Evolutionary conservation across 1,140 invertebrate genomes (phyloP), one percentile per base, ranked within the genome.

Genomic region (Neoseiulus cucumeris): DNA sequence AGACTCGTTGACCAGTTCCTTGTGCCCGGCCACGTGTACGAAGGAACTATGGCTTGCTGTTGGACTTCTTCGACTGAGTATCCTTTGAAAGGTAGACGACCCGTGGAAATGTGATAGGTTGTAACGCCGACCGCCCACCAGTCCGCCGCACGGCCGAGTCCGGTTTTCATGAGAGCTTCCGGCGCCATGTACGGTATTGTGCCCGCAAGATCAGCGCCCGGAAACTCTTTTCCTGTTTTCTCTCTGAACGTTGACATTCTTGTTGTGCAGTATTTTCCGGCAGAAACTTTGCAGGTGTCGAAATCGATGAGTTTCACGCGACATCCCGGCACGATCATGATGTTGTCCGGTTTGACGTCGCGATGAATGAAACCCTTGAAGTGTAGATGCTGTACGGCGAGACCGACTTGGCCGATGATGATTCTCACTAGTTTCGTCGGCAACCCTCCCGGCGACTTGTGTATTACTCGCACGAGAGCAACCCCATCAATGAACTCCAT

Each of bases 71-170:
- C 33, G 33, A 39, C 9, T 9, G 33, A 6, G 33, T 6, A 39
- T 39, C 33, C 33, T 39, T 9, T 39, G 33, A 59, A 59, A 14
- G 51, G 51, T 5, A 20, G 22, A 29, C 51, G 51, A 33, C 82
- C 82, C 73, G 51, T 59, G 22, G 51, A 12, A 14, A 59, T 14
- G 14, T 29, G 51, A 59, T 18, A 59, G 4, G 51, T 33, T 5
- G 51, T 59, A 29, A 59, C 22, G 22, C 51, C 51, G 9, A 59
- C 51, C 14, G 51, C 51, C 51, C 51, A 59, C 51, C 51, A 59
- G 22, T 59, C 51, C 14, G 33, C 22, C 25, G 51, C 14, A 14
- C 51, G 25, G 14, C 51, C 51, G 17, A 29, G 33, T 33, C 25
- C 25, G 6, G 25, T 33, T 25, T 59, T 59, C 33, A 29, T 59